Conservation (phyloP, 2,113 vertebrate genomes). For the Cervus canadensis region DNA sequence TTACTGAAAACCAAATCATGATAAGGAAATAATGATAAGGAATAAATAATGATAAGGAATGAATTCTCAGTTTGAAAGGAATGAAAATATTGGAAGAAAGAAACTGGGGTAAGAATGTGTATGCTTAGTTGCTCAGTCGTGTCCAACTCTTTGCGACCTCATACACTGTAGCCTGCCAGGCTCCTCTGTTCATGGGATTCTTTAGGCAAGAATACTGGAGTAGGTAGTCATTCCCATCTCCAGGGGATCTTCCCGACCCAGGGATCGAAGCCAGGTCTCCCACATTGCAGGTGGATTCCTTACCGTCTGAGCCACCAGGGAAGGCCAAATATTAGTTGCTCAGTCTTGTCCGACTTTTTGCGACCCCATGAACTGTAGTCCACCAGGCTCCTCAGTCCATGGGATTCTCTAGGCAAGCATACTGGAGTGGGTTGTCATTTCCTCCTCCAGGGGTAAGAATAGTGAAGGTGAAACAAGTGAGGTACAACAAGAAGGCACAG, state of each 20-base stretch:
- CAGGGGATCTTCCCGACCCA: neutral
- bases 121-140: rapidly evolving
- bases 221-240: neutral
- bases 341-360: rapidly evolving
- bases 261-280: neutral
- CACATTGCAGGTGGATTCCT: neutral
- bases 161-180: neutral
- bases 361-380: rapidly evolving
- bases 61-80: neutral
- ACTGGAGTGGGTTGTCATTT: neutral
- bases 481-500: neutral
- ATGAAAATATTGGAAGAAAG: neutral
- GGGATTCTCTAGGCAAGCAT: neutral
- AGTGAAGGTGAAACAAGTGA: neutral
- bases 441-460: neutral
- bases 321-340: neutral
- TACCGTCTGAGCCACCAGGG: neutral
- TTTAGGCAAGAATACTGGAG: neutral
- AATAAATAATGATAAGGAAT: neutral
- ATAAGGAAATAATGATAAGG: neutral
- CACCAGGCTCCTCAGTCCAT: neutral
- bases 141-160: neutral
- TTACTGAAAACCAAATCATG: neutral
- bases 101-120: neutral
- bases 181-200: neutral